phyloP scores from a whole-genome alignment of 1,140 invertebrate genomes.

The Platorchestia sp. region DNA sequence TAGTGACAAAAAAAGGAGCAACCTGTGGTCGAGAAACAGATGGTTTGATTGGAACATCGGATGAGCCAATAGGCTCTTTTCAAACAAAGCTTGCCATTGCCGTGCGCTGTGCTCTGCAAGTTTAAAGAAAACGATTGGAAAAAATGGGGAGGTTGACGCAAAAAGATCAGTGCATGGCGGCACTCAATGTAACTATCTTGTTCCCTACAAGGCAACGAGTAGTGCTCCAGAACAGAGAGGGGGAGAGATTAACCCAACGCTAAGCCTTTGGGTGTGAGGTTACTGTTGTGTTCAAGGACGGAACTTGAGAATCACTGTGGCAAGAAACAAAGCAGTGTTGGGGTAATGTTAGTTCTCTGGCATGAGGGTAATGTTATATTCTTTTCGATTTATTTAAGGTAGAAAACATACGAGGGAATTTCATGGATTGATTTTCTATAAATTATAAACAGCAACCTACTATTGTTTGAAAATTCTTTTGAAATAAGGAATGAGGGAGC shows the following conservation, averaged over 20 bases:
- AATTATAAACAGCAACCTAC: no score
- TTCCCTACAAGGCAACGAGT: background rate
- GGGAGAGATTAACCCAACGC: background rate
- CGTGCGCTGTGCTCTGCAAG: background rate
- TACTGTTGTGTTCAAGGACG: background rate
- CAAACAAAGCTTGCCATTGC: background rate
- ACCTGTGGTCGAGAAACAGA: background rate
- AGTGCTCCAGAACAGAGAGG: background rate
- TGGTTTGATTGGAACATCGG: no score
- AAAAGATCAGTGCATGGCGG: background rate
- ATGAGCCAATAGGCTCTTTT: background rate
- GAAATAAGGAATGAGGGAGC: no score
- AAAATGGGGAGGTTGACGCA: background rate
- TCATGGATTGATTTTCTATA: no score
- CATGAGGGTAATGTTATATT: background rate
- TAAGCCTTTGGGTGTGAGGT: background rate
- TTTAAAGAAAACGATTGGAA: background rate
- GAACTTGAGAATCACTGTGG: background rate
- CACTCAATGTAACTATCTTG: background rate
- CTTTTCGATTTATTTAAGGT: background rate
- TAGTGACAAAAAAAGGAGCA: background rate
- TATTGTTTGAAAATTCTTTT: no score
- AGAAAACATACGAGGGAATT: no score
- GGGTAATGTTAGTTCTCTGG: background rate
- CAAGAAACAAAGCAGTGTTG: background rate